Conservation (phyloP, 2,888 invertebrate genomes). For the Drosophila macrothrix region DNA sequence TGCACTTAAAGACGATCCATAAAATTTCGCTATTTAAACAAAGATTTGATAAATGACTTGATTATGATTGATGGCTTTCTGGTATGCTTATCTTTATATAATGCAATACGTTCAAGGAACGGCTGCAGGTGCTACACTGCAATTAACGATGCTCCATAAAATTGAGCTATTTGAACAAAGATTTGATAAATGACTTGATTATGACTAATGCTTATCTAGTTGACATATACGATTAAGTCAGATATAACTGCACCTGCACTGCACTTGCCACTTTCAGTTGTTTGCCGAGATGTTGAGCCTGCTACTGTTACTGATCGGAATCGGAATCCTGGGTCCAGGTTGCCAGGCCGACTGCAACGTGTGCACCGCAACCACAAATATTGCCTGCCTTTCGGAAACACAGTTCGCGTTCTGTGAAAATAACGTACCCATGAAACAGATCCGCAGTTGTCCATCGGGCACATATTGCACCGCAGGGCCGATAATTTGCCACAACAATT, state of each 20-base stretch:
- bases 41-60: slow-evolving; percentile 12
- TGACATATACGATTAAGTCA: slow-evolving; percentile 40
- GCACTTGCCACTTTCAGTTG: slow-evolving; percentile 23
- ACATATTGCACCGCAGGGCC: slow-evolving; percentile 42
- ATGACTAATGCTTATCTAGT: neutral
- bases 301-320: slow-evolving; percentile 37
- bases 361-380: slow-evolving; percentile 18
- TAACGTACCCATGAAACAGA: slow-evolving; percentile 9
- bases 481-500: slow-evolving; percentile 33
- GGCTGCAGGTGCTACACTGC: neutral
- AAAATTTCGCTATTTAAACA: neutral
- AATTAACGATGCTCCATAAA: neutral
- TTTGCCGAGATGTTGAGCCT: slow-evolving; percentile 42
- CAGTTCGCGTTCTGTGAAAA: slow-evolving; percentile 50
- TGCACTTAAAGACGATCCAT: neutral
- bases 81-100: too few species aligned
- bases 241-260: slow-evolving; percentile 15
- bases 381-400: slow-evolving; percentile 50
- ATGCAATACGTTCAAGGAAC: too few species aligned
- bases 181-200: slow-evolving; percentile 12
- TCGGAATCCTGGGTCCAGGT: slow-evolving; percentile 24
- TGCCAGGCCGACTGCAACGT: slow-evolving; percentile 48
- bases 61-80: too few species aligned
- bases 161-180: neutral
- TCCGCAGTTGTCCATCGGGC: slow-evolving; percentile 48